Evolutionary conservation across 2,888 invertebrate species (phyloP).

Genomic region (Frankliniella fusca): DNA sequence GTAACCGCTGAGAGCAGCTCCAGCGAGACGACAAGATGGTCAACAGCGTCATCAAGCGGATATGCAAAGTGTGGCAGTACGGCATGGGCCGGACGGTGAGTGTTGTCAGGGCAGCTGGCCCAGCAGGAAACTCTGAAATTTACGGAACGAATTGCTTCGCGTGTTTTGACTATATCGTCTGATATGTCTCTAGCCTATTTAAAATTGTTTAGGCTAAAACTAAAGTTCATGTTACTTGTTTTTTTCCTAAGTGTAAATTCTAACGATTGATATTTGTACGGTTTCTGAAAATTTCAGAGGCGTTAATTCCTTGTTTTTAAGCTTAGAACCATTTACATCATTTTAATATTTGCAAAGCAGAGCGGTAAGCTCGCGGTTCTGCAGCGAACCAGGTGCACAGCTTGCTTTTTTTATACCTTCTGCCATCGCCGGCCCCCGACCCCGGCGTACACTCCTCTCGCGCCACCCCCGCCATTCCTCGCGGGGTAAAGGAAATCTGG

Average conservation of each 20-base stretch:
- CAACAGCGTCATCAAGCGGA: not conserved
- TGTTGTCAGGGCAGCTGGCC: not conserved
- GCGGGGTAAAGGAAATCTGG: not conserved
- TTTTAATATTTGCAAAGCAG: no score
- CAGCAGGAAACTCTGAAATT: not conserved
- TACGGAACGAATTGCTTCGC: not conserved
- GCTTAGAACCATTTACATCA: no score
- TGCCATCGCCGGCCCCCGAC: not conserved
- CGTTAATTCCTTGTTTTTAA: no score
- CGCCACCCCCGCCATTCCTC: not conserved
- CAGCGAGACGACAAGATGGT: not conserved
- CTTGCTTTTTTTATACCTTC: no score
- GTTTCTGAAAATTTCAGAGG: no score
- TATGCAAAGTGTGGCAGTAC: slow-evolving; percentile 17
- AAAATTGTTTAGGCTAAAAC: not conserved
- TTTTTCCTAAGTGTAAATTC: not conserved
- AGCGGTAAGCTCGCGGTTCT: no score
- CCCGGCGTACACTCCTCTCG: not conserved
- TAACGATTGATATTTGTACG: not conserved
- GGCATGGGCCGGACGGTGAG: slow-evolving; percentile 18
- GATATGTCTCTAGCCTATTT: not conserved
- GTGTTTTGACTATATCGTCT: not conserved
- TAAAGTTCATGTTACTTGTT: not conserved
- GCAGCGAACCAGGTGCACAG: no score
- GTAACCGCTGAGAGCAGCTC: not conserved